Conservation (phyloP, 2,797 vertebrate species). For the Cyclura pinguis region DNA sequence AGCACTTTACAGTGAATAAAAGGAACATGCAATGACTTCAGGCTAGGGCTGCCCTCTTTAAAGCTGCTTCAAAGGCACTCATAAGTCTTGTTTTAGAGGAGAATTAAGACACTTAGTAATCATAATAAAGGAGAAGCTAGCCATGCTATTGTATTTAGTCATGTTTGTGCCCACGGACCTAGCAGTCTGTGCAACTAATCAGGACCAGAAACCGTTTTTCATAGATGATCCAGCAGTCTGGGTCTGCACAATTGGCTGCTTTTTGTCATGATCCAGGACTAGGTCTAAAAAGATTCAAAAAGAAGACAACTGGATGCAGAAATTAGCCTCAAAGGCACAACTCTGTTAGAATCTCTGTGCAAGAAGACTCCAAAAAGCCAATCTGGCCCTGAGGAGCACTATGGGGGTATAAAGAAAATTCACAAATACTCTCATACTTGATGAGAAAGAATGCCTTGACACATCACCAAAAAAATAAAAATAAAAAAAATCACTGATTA, state of each 20-base stretch:
- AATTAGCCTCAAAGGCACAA: neutral
- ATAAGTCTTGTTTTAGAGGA: fast-evolving
- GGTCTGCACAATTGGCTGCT: too few relatives aligned
- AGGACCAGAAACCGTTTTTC: neutral
- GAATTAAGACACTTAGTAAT: fast-evolving
- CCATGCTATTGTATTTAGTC: neutral
- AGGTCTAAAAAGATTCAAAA: neutral
- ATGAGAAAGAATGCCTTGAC: too few relatives aligned
- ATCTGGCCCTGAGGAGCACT: neutral
- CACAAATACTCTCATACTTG: too few relatives aligned
- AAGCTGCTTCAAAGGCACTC: neutral
- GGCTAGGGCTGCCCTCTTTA: neutral
- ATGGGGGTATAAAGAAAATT: too few relatives aligned
- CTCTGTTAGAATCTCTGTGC: neutral
- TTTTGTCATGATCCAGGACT: neutral
- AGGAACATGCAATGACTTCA: fast-evolving
- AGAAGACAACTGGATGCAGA: neutral
- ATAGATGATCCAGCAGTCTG: neutral
- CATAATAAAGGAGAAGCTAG: neutral
- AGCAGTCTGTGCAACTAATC: neutral
- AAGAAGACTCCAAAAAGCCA: neutral
- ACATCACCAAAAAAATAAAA: too few relatives aligned
- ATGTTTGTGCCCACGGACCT: neutral
- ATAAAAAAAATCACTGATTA: too few relatives aligned
- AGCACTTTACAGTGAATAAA: neutral